Base-by-base conservation (phyloP, 2,113 vertebrate genomes). In the Odocoileus hemionus region DNA sequence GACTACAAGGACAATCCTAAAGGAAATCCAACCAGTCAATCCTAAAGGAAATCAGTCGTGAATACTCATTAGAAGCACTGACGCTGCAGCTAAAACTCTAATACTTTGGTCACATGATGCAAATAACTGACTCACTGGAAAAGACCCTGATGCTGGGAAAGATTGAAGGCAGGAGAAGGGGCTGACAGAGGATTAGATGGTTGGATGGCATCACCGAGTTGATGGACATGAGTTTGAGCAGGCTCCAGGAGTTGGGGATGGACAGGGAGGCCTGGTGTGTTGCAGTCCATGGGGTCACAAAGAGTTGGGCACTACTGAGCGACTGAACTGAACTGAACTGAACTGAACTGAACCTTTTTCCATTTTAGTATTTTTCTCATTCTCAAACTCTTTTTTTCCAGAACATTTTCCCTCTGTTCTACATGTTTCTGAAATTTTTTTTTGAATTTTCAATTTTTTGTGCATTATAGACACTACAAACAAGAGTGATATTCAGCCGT, bases 191-290 rank as follows among this genome's bases (percentile, higher is more conserved):
- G 64, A 67, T 19, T 16, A 67, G 64, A 19, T 67, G 8, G 64
- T 67, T 67, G 33, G 64, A 36, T 67, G 17, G 33, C 8, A 21
- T 67, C 61, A 36, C 33, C 10, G 33, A 67, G 33, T 36, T 67
- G 8, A 36, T 5, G 64, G 64, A 67, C 33, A 36, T 67, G 64
- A 36, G 30, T 36, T 67, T n/a, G 16, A 67, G 64, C 16, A 36
- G 8, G 8, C n/a, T 67, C 17, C 0, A 0, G 64, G 16, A 36
- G 19, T 1, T 36, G 8, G 16, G n/a, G 64, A 67, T 5, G 17
- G 9, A 67, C 33, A 36, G 64, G 33, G 8, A 5, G 7, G 33
- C 33, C 64, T 67, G 33, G 16, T 0, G 17, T 67, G 16, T 10
- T 67, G 16, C 16, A 19, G 64, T 36, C 8, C 61, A 21, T 36